These are phyloP conservation scores for Aspidiotus destructor DNA, from an alignment of 2,888 invertebrate genomes.

Conservation along the genomic window DNA sequence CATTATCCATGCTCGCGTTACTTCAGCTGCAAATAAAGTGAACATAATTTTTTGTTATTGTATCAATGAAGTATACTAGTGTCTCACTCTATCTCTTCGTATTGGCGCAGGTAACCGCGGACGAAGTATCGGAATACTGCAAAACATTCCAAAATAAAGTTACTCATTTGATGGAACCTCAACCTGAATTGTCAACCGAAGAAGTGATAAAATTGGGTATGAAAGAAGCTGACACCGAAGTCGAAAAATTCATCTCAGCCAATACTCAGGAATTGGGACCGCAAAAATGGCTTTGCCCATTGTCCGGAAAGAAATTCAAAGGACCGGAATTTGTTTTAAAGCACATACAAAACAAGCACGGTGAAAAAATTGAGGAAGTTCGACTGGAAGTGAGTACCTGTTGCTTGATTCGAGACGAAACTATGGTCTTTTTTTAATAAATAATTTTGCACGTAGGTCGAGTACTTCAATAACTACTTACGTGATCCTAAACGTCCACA, in stretches of 20 bases:
- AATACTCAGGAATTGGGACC: constrained; percentile 95
- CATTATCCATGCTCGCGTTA: constrained; percentile 92
- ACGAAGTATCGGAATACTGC: constrained; percentile 64
- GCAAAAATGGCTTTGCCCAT: constrained; percentile 97
- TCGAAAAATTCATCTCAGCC: constrained; percentile 88
- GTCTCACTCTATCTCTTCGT: background rate
- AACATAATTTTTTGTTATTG: constrained; percentile 27
- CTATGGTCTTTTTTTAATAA: background rate
- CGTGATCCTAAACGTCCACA: constrained; percentile 90
- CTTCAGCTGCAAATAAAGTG: constrained; percentile 71
- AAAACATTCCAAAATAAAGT: constrained; percentile 83
- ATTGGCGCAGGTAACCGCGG: constrained; percentile 13
- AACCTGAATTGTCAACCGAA: constrained; percentile 56
- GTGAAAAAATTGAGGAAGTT: constrained; percentile 92
- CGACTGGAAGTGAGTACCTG: constrained; percentile 64
- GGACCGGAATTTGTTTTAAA: constrained; percentile 97
- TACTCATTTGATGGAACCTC: constrained; percentile 74
- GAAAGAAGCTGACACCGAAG: constrained; percentile 64
- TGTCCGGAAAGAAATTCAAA: constrained; percentile 98
- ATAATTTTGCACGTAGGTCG: constrained; percentile 47
- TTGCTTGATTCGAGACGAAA: too few relatives aligned
- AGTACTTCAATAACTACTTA: constrained; percentile 93
- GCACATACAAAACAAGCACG: constrained; percentile 96
- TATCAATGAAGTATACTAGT: background rate
- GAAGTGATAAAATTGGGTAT: constrained; percentile 75